Evolutionary conservation across 2,113 vertebrate species (phyloP), one percentile per base, ranked within the genome.

Genomic region (Ammodytes marinus): DNA sequence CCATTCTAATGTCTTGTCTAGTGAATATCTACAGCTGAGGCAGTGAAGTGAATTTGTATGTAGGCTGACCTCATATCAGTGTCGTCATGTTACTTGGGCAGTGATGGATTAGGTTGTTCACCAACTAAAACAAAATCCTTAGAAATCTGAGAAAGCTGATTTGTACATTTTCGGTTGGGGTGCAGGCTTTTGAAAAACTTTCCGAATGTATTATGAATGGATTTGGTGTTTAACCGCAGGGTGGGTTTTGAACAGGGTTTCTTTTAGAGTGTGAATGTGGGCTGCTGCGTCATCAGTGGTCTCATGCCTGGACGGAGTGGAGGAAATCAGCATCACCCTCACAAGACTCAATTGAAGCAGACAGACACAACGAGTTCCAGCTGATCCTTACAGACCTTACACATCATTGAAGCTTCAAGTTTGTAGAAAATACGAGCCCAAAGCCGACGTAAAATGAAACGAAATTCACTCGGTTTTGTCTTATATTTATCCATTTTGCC

Each of bases 341-440:
- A 64, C 66, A 52, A 50, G 67, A 87, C 67, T 83, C 89, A 81
- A 69, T 75, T 76, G 85, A 77, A 85, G 83, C 86, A 78, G 74
- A 85, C 69, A 67, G 75, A 79, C 27, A 86, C 55, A 2, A 55
- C 66, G 71, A 79, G 79, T 74, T 88, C 90, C 89, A 88, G 65
- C 85, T 87, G 83, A 92, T 84, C 77, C 73, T 86, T 78, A 72
- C 77, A 76, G 68, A 83, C 46, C 15, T 60, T 40, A 57, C 47
- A 67, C 72, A 69, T 79, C 75, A 79, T 69, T 87, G 54, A 70
- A 27, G 27, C 27, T 27, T 27, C 27, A 2, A 13, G 2, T 12
- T 58, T 50, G 3, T 63, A 9, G 40, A 43, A 13, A 13, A 46
- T 61, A 4, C 13, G 1, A 76, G 17, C 10, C 54, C 42, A 39